These are phyloP conservation scores for Dermatemys mawii DNA, from an alignment of 2,113 vertebrate species.

Conservation along the genomic window DNA sequence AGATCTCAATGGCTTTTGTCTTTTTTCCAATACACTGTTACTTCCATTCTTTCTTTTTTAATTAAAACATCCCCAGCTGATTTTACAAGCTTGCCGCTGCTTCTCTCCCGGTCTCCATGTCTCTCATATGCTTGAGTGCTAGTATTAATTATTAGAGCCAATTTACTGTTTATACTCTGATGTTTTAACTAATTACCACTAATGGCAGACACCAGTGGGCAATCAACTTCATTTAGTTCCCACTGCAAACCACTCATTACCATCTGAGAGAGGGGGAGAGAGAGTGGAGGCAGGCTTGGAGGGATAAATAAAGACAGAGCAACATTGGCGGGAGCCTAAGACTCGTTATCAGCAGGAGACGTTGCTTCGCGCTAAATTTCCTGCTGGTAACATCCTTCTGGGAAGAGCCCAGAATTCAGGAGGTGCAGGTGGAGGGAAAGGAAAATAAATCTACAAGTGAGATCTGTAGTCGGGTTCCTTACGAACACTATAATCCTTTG, in stretches of 20 bases:
- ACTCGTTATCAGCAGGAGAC: neutral
- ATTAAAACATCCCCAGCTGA: slow-evolving; percentile 75
- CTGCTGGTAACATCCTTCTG: neutral
- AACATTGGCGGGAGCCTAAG: neutral
- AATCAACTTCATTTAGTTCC: slow-evolving; percentile 97
- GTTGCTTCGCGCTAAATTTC: neutral
- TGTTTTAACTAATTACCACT: slow-evolving; percentile 99
- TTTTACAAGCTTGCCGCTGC: slow-evolving; percentile 72
- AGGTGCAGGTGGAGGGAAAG: neutral
- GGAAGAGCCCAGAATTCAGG: neutral
- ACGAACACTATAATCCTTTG: neutral
- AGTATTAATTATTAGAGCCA: slow-evolving; percentile 99
- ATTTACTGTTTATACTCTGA: slow-evolving; percentile 99
- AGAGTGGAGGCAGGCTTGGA: neutral
- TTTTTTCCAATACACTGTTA: slow-evolving; percentile 70
- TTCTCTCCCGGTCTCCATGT: slow-evolving; percentile 67
- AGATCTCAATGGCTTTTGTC: slow-evolving; percentile 71
- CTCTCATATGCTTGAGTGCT: slow-evolving; percentile 85
- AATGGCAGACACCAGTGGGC: slow-evolving; percentile 95
- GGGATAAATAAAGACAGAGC: slow-evolving; percentile 47
- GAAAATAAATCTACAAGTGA: neutral
- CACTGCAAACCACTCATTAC: slow-evolving; percentile 84
- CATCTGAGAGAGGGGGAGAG: slow-evolving; percentile 52
- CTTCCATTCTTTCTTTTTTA: slow-evolving; percentile 76
- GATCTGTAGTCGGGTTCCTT: neutral